Base-by-base conservation (phyloP, 2,888 invertebrate species). In the Platerodrilus igneus region DNA sequence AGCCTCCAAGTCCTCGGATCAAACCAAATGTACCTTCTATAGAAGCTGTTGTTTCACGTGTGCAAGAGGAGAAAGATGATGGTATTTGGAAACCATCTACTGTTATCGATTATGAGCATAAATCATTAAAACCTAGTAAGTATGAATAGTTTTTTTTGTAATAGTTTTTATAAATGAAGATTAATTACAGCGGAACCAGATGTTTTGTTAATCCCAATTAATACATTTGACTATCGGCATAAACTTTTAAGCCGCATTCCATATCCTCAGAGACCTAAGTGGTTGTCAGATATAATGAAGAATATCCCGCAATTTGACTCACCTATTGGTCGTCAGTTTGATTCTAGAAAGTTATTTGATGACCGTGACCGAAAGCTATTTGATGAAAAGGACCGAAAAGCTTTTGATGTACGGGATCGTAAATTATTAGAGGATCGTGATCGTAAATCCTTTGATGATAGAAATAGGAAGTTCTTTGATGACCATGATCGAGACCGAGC, bases 141-240 rank as follows among this genome's bases (percentile, higher is more conserved):
- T 58, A 14, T 22, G 11, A 33, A 16, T 30, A 35, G 6, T 25
- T 22, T 20, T 19, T 6, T 11, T 2, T 19, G 7, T 10, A 3
- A 7, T 28, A 5, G n/a, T 6, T 2, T 28, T 28, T 32, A 9
- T 20, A n/a, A n/a, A 10, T 13, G 5, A 20, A 20, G 18, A 3
- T 9, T 4, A 26, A 3, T 61, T 60, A 37, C 45, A 65, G 64
- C 46, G 38, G 58, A 60, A 20, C 41, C 47, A 8, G 71, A 73
- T 28, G 74, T 76, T 37, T 73, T 78, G 46, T 74, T 80, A 50
- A 78, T 77, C 59, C 79, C 81, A 13, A 72, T 79, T 4, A 77
- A 79, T 56, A 79, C 77, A 51, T 80, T 83, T 67, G 83, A 85
- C 60, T 85, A 85, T 62, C 77, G 80, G 47, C 83, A 85, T 58